Percentiles rank a stretch among this genome's conserved stretches.
Evolutionary conservation across 2,888 invertebrate species (phyloP).

Genomic region (Volucella inflata): DNA sequence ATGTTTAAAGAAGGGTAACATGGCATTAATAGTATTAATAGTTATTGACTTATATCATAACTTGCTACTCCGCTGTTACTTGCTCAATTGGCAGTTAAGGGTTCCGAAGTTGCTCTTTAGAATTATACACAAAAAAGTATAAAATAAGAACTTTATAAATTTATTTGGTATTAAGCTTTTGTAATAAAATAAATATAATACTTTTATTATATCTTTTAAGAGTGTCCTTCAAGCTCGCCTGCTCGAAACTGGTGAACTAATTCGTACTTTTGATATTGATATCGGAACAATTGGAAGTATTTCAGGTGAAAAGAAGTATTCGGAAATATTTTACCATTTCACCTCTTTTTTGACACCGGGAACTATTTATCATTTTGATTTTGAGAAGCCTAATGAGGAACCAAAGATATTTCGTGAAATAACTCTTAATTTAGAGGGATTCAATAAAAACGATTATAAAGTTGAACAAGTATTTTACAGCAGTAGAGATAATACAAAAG

Average conservation of each 20-base stretch:
- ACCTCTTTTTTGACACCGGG: conserved; percentile 96
- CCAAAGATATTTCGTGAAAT: conserved; percentile 92
- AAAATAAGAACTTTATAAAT: too few relatives aligned
- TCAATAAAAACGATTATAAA: conserved; percentile 91
- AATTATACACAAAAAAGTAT: too few relatives aligned
- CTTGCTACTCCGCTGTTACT: too few relatives aligned
- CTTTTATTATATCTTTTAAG: conserved; percentile 84
- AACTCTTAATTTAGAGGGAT: conserved; percentile 90
- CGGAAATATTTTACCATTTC: conserved; percentile 97
- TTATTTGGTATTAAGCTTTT: too few relatives aligned
- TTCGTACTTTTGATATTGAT: conserved; percentile 91
- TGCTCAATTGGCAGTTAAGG: too few relatives aligned
- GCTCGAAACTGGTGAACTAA: conserved; percentile 88
- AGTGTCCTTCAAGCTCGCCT: conserved; percentile 92
- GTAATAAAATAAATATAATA: too few relatives aligned
- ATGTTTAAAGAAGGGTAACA: too few relatives aligned
- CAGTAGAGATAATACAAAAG: conserved; percentile 96
- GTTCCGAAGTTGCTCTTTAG: too few relatives aligned
- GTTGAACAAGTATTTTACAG: conserved; percentile 95
- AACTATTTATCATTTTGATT: conserved; percentile 92
- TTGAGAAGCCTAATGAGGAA: conserved; percentile 86
- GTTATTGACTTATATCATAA: too few relatives aligned
- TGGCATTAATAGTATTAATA: too few relatives aligned
- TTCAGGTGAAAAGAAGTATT: conserved; percentile 92
- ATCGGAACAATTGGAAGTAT: conserved; percentile 94